Conservation (phyloP, 2,797 vertebrate species). For the Hippocampus kuda region DNA sequence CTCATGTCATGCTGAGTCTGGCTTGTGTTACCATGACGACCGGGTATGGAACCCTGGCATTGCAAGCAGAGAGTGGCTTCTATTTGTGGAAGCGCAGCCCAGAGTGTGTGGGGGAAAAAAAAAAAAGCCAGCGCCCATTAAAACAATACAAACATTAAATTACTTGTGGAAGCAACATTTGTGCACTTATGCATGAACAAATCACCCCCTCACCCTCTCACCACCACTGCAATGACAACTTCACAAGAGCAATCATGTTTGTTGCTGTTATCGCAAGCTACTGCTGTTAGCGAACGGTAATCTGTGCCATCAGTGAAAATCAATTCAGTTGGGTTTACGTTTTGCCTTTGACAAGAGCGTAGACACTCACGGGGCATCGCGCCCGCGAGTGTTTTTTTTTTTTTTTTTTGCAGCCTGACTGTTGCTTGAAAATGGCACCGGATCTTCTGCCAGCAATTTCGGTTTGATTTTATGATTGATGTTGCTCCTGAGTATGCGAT, state of each 20-base stretch:
- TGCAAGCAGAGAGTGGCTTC: not conserved
- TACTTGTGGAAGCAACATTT: not conserved
- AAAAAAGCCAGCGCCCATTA: not conserved
- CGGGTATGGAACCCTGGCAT: not conserved
- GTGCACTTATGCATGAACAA: no score
- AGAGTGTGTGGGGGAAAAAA: not conserved
- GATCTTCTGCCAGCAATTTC: not conserved
- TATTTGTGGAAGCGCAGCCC: not conserved
- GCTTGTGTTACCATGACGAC: not conserved
- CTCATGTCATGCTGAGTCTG: not conserved
- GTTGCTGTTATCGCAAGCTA: not conserved
- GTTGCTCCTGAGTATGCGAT: no score
- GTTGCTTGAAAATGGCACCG: not conserved
- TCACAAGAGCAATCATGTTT: not conserved
- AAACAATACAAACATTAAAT: not conserved
- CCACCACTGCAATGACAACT: no score
- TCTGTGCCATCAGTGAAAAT: not conserved
- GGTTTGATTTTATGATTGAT: no score
- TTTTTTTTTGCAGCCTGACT: not conserved
- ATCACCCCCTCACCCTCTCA: no score
- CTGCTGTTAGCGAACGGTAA: not conserved
- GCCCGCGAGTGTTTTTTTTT: not conserved
- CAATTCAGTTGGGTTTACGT: not conserved
- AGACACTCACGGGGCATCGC: not conserved
- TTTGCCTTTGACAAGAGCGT: not conserved